Base-by-base conservation (phyloP, 2,797 vertebrate genomes). In the Philypnodon macrostomus region DNA sequence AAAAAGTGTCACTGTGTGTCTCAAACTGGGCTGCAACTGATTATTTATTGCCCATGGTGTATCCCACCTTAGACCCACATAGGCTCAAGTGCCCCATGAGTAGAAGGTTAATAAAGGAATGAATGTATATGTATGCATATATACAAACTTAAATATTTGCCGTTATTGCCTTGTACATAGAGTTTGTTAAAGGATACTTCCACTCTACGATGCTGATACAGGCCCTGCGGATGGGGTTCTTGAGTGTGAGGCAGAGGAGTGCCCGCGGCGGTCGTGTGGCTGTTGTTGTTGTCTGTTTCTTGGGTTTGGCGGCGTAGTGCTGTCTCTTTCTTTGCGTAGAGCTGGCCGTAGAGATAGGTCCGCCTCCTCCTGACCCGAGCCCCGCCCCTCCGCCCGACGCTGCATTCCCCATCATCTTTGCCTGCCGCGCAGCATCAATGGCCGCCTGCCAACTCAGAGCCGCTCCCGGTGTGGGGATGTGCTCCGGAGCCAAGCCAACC, bases 171-270 rank as follows among this genome's bases (percentile, higher is more conserved):
- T n/a, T 3, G 21, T 23, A 23, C 6, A 3, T 23, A 23, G 3
- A 23, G 21, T 23, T 3, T 3, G 1, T n/a, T 27, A 63, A 93
- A 99, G 97, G 97, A 98, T 99, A 99, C 91, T 99, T 99, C 97
- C 97, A 99, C 87, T 99, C 97, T 8, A 99, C 97, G 11, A 99
- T 96, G 91, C 91, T 98, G 88, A 98, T 98, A 83, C 97, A 98
- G 2, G 95, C 97, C 80, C 95, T 89, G 57, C 96, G 91, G 79
- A 99, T 94, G 81, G 97, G 97, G 73, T 98, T 99, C 88, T 97
- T 98, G 63, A 98, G 92, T 2, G 95, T 98, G 73, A 99, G 90
- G 79, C 96, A 99, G 77, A 99, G 93, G 57, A 99, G 88, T 19
- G 97, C 96, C 1, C 96, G 88, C 1, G 97, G 97, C 0, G 95